Conservation (phyloP, 37 sponge, comb jelly and placozoan species). For the Oopsacas minuta region DNA sequence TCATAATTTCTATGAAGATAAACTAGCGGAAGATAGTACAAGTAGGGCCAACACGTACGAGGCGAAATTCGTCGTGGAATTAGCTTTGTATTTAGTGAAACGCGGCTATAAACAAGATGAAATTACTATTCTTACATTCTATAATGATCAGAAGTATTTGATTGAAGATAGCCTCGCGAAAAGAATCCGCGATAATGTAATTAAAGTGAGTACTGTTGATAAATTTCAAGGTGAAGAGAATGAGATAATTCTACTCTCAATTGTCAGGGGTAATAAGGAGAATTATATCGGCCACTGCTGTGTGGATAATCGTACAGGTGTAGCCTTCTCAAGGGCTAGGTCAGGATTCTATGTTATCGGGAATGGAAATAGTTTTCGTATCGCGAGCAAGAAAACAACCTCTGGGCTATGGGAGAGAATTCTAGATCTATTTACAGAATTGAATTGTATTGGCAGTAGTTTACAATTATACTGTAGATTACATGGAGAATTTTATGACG, state of each 20-base stretch:
- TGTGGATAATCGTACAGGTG: constrained; percentile 62
- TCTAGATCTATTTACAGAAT: not conserved
- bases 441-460: constrained; percentile 30
- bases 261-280: constrained; percentile 55
- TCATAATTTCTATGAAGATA: constrained; percentile 36
- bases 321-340: constrained; percentile 77
- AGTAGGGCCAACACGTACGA: constrained; percentile 56
- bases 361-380: constrained; percentile 33
- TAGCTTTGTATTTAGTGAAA: constrained; percentile 49
- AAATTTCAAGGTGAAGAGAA: constrained; percentile 93
- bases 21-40: constrained; percentile 18
- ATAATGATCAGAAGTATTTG: constrained; percentile 56
- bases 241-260: constrained; percentile 60
- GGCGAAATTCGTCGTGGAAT: constrained; percentile 45
- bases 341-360: constrained; percentile 75
- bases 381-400: not conserved
- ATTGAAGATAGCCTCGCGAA: constrained; percentile 34
- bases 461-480: constrained; percentile 50
- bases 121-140: constrained; percentile 75
- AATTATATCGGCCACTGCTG: constrained; percentile 66
- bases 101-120: constrained; percentile 47
- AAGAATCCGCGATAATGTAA: constrained; percentile 27
- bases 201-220: constrained; percentile 69
- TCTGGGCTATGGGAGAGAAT: constrained; percentile 24
- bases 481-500: constrained; percentile 32